Conservation (phyloP, 2,888 invertebrate genomes). For the Hypomecis punctinalis region DNA sequence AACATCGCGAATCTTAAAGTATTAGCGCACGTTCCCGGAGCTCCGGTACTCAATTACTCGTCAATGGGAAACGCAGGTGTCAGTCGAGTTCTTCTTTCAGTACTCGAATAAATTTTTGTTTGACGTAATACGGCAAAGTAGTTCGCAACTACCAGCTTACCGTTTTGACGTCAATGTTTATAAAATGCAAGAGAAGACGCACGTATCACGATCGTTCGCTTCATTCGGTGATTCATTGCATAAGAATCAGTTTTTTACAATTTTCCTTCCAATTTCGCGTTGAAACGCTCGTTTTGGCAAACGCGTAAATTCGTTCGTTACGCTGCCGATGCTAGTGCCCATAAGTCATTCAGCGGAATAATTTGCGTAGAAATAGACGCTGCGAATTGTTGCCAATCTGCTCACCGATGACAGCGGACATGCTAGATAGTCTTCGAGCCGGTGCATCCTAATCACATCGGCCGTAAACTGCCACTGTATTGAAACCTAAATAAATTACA, state of each 20-base stretch:
- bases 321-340: slow-evolving; percentile 42
- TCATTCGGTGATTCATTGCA: slow-evolving; percentile 56
- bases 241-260: slow-evolving; percentile 50
- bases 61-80: slow-evolving; percentile 31
- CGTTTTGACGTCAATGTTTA: slow-evolving; percentile 67
- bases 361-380: slow-evolving; percentile 61
- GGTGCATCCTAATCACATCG: slow-evolving; percentile 44
- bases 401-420: slow-evolving; percentile 41
- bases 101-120: slow-evolving; percentile 37
- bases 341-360: slow-evolving; percentile 64
- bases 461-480: slow-evolving; percentile 20
- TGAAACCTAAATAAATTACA: slow-evolving; percentile 24
- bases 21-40: neutral
- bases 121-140: slow-evolving; percentile 54
- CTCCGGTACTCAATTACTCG: slow-evolving; percentile 1
- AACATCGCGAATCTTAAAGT: neutral
- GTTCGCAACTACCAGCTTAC: slow-evolving; percentile 53
- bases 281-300: slow-evolving; percentile 69
- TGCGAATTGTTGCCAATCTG: slow-evolving; percentile 60
- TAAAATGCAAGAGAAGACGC: slow-evolving; percentile 61
- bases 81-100: slow-evolving; percentile 33
- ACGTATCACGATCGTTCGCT: slow-evolving; percentile 40
- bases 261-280: slow-evolving; percentile 37
- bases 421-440: slow-evolving; percentile 41
- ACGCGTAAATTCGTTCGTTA: slow-evolving; percentile 53